Evolutionary conservation across 64 coral and sea anemone species (phyloP).

Genomic region (Stichodactyla helianthus): DNA sequence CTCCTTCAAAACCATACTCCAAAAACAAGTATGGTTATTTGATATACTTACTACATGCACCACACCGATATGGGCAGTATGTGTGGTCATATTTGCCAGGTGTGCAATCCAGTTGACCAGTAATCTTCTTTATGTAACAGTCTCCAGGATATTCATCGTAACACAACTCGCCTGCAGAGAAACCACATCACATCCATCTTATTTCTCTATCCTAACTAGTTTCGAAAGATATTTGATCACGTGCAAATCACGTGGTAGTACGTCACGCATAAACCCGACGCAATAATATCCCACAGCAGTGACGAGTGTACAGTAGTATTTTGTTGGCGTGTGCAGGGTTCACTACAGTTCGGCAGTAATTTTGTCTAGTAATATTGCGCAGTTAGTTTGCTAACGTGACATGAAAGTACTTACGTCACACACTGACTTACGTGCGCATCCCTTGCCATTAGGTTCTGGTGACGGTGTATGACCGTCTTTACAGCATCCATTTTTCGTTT

Average conservation of each 20-base stretch:
- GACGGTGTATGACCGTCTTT: neutral
- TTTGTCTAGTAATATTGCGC: no score
- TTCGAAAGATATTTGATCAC: neutral
- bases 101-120: neutral
- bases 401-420: no score
- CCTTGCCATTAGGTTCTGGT: neutral
- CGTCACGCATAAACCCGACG: no score
- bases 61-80: neutral
- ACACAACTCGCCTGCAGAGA: neutral
- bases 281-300: no score
- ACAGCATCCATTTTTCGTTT: constrained; percentile 3
- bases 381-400: no score
- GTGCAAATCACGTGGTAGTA: no score
- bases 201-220: neutral
- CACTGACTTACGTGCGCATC: constrained; percentile 8
- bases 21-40: neutral
- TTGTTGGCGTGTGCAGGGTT: no score
- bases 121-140: neutral
- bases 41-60: neutral
- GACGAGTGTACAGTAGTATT: no score
- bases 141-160: neutral
- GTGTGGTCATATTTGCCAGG: neutral
- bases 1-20: no score
- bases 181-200: neutral
- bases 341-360: no score